These are phyloP conservation scores for Thelohanellus kitauei DNA, from an alignment of 30 jellyfish, hydroid and myxozoan species.

Conservation along the genomic window DNA sequence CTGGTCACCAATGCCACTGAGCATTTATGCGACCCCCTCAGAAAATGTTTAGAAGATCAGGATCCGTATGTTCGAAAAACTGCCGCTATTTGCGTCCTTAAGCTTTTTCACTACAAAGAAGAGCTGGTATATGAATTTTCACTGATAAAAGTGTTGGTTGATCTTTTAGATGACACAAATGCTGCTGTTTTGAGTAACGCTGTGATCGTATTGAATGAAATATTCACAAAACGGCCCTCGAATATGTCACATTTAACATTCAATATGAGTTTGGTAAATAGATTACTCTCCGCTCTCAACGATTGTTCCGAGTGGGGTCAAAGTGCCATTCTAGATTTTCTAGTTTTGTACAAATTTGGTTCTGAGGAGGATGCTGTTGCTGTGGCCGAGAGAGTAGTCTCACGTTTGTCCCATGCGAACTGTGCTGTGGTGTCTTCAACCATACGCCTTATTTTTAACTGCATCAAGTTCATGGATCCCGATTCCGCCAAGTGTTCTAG, in stretches of 20 bases:
- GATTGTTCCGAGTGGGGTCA: slow-evolving; percentile 77
- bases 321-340: slow-evolving; percentile 47
- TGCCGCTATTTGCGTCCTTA: slow-evolving; percentile 94
- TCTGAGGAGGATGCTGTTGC: not conserved
- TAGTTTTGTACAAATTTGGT: slow-evolving; percentile 18
- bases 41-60: slow-evolving; percentile 68
- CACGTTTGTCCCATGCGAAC: slow-evolving; percentile 81
- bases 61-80: slow-evolving; percentile 95
- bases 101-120: slow-evolving; percentile 43
- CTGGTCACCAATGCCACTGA: slow-evolving; percentile 69
- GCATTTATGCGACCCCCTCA: slow-evolving; percentile 60
- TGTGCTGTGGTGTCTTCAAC: slow-evolving; percentile 94
- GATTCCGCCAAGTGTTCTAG: not conserved
- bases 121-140: slow-evolving; percentile 56
- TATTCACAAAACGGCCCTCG: not conserved
- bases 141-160: slow-evolving; percentile 45
- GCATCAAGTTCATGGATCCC: not conserved
- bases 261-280: not conserved
- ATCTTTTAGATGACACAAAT: slow-evolving; percentile 29
- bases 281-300: not conserved
- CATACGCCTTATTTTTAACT: not conserved
- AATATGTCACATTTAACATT: not conserved
- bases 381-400: slow-evolving; percentile 33
- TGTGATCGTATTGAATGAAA: not conserved
- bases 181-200: not conserved